Base-by-base conservation (phyloP, 2,797 vertebrate genomes). In the Spea hammondii region DNA sequence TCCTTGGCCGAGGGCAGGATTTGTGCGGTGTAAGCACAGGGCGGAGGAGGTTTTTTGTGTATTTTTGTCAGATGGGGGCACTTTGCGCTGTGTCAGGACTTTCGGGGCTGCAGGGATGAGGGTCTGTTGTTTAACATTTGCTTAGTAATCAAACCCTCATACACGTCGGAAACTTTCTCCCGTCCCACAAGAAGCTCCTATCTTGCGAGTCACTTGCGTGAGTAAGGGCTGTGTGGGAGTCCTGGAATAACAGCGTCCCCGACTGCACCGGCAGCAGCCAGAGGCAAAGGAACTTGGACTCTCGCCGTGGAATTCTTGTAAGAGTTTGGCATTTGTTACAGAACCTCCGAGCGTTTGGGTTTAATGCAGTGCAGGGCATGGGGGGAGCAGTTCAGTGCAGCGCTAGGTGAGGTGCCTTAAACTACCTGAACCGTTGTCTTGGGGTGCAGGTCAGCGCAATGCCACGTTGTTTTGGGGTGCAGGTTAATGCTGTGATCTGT, bases 141-240 rank as follows among this genome's bases (percentile, higher is more conserved):
- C 73, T 76, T 66, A 67, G 79, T 80, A 76, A 80, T 80, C 79
- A 76, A 14, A 67, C 73, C 68, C 53, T 60, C 79, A 64, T 76
- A 72, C 62, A 50, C 65, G 32, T 14, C 50, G 44, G 59, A 45
- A 72, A 44, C 8, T 5, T 10, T 13, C 51, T 5, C 60, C 70
- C 57, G 3, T 49, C 65, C 67, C 54, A 67, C 46, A 51, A 76
- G 57, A 32, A 5, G 65, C 45, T 8, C 66, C 47, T 5, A 13
- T 67, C 46, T 76, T 80, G 72, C 74, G 55, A n/a, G 7, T 17
- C 45, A 5, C 32, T 57, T 7, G 70, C 9, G 1, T 7, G 55
- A 60, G 14, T 9, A 32, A 32, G 32, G 32, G 32, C 7, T n/a
- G 55, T 60, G 54, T 72, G 70, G 70, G 54, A 32, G 32, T 45